A percentile compares a stretch with the other conserved stretches of the same genome.
Conservation (phyloP, 2,113 vertebrate genomes). For the Chaenocephalus aceratus region DNA sequence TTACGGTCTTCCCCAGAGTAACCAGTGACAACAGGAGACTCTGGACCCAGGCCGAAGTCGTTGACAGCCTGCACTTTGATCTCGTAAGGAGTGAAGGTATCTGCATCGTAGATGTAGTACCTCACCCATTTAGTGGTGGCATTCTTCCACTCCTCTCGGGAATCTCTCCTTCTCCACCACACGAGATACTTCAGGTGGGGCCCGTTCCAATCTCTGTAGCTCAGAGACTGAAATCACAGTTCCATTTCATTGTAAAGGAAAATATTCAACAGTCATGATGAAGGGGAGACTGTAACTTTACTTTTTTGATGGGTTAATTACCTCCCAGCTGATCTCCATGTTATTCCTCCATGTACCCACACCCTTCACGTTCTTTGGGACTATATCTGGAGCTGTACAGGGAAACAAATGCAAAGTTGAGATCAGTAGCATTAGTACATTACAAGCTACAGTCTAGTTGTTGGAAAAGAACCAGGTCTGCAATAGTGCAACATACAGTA, state of each 20-base stretch:
- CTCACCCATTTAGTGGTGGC: conserved; percentile 88
- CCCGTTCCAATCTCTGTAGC: conserved; percentile 92
- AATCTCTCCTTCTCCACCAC: conserved; percentile 91
- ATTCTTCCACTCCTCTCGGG: conserved; percentile 93
- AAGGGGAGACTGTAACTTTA: not conserved
- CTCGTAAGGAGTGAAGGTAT: conserved; percentile 95
- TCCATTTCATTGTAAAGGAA: not conserved
- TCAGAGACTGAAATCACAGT: conserved; percentile 67
- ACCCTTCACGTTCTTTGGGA: conserved; percentile 91
- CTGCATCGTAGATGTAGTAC: conserved; percentile 92
- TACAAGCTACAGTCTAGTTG: not conserved
- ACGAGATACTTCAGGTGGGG: conserved; percentile 95
- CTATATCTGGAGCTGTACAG: conserved; percentile 91
- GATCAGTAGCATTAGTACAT: not conserved
- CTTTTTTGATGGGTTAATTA: conserved; percentile 61
- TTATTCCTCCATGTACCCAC: conserved; percentile 94
- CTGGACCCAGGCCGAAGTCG: conserved; percentile 92
- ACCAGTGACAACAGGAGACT: conserved; percentile 90
- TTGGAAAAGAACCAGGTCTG: too few relatives aligned
- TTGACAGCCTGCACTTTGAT: conserved; percentile 96
- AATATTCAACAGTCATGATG: not conserved
- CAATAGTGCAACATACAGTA: too few relatives aligned
- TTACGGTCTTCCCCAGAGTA: conserved; percentile 98
- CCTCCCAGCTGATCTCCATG: conserved; percentile 99
- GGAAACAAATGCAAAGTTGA: not conserved